Conservation (phyloP, 2,113 vertebrate genomes). For the Guaruba guarouba region DNA sequence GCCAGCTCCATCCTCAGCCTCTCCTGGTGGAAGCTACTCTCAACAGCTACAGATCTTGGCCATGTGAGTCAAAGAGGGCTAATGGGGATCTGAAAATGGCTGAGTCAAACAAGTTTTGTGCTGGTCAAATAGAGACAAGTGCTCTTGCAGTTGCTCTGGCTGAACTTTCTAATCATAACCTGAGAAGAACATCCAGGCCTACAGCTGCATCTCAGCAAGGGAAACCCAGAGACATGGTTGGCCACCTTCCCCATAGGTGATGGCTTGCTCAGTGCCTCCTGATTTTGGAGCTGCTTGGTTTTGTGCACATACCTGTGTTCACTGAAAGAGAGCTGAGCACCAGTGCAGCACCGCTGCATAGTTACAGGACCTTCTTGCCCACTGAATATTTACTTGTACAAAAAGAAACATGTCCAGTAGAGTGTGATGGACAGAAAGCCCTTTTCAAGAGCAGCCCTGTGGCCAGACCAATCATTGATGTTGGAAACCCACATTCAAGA, state of each 20-base stretch:
- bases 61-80: not conserved
- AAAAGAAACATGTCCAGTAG: not conserved
- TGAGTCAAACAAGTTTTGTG: not conserved
- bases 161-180: not conserved
- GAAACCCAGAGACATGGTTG: accelerated
- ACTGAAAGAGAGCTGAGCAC: not conserved
- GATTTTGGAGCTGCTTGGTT: not conserved
- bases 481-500: not conserved
- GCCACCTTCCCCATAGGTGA: not conserved
- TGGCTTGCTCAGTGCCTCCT: not conserved
- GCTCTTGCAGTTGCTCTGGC: not conserved
- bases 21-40: not conserved
- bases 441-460: not conserved
- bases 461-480: not conserved
- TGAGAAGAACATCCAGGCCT: not conserved
- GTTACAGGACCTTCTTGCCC: not conserved
- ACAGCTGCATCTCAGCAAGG: not conserved
- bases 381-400: not conserved
- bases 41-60: not conserved
- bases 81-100: not conserved
- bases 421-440: not conserved
- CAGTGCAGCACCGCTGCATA: not conserved
- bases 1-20: not conserved
- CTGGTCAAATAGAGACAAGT: not conserved
- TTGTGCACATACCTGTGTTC: not conserved